Conservation (phyloP, 2,888 invertebrate species). For the Lumbricus terrestris region DNA sequence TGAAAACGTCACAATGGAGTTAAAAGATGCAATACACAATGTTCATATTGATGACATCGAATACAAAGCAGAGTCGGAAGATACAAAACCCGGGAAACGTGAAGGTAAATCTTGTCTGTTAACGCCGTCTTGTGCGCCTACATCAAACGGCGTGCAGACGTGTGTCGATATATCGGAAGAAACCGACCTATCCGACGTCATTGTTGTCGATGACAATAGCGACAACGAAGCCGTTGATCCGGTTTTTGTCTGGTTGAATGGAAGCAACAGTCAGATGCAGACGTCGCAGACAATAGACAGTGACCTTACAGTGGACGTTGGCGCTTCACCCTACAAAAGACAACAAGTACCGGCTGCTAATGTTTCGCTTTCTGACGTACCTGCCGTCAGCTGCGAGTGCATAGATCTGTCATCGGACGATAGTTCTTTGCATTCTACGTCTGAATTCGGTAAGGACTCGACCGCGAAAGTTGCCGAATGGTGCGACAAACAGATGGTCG, state of each 20-base stretch:
- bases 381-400: not conserved
- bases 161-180: not conserved
- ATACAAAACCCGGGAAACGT: not conserved
- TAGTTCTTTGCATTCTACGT: not conserved
- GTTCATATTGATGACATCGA: not conserved
- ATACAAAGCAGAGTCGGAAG: not conserved
- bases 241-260: not conserved
- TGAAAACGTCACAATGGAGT: not conserved
- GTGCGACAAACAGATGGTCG: not conserved
- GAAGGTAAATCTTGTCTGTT: not conserved
- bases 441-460: not conserved
- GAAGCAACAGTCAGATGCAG: not conserved
- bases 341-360: not conserved
- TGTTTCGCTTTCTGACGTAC: not conserved
- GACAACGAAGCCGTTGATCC: not conserved
- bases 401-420: not conserved
- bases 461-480: not conserved
- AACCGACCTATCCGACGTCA: not conserved
- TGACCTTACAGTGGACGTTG: not conserved
- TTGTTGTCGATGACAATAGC: not conserved
- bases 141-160: not conserved
- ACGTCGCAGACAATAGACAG: not conserved
- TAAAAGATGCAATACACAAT: not conserved
- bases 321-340: not conserved
- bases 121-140: not conserved